Conservation (phyloP, 2,113 vertebrate genomes). For the Clarias macrocephalus region DNA sequence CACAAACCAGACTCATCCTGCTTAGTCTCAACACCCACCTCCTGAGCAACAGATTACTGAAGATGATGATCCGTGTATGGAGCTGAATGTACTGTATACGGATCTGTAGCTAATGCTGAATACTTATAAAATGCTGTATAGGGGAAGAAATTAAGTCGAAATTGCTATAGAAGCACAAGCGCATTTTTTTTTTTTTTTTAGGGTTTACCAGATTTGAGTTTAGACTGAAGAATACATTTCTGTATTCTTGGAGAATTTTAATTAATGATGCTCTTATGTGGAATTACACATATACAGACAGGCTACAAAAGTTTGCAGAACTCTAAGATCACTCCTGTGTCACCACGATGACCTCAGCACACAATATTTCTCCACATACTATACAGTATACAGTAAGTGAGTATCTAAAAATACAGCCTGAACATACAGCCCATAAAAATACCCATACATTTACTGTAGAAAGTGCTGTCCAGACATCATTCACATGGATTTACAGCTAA, state of each 20-base stretch:
- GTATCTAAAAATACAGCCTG: neutral
- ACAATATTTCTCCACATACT: neutral
- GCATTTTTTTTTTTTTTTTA: too few species aligned
- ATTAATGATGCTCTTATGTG: neutral
- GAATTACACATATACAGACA: neutral
- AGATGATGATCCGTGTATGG: neutral
- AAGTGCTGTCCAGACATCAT: neutral
- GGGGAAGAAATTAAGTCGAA: too few species aligned
- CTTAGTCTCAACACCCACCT: neutral
- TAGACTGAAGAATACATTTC: too few species aligned
- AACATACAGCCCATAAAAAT: neutral
- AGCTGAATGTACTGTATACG: neutral
- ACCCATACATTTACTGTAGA: neutral
- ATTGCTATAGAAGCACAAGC: too few species aligned
- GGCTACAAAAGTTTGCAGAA: neutral
- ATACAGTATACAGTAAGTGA: neutral
- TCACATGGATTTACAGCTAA: neutral
- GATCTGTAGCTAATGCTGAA: neutral
- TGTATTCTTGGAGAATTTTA: too few species aligned
- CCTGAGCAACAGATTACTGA: neutral
- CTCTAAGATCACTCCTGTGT: neutral
- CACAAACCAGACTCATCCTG: slow-evolving; percentile 24
- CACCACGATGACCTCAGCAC: neutral
- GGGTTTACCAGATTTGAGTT: neutral
- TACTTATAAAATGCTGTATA: too few species aligned